phyloP scores from a whole-genome alignment of 2,888 invertebrate species.

The Phytoseiulus persimilis region DNA sequence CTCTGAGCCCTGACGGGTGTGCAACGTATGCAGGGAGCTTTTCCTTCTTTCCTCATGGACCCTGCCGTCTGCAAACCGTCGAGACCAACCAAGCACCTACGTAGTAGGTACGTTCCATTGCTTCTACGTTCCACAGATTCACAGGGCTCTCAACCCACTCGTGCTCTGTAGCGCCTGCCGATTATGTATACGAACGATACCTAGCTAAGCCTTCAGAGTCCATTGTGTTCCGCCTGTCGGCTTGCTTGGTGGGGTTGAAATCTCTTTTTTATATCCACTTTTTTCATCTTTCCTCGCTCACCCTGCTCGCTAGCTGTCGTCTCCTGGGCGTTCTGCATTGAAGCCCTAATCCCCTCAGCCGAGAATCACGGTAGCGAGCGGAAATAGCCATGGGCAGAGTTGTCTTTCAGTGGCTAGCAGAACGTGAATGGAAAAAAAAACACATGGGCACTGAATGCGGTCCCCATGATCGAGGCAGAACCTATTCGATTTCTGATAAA shows the following conservation, averaged over 20 bases:
- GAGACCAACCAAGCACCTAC: neutral
- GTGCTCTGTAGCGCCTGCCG: neutral
- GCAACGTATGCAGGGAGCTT: neutral
- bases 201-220: neutral
- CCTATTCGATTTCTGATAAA: neutral
- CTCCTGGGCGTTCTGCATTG: neutral
- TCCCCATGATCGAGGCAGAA: neutral
- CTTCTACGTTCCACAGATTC: neutral
- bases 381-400: neutral
- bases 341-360: neutral
- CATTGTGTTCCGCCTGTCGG: neutral
- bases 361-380: neutral
- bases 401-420: neutral
- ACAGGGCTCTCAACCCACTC: neutral
- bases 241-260: neutral
- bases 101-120: neutral
- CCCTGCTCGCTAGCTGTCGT: neutral
- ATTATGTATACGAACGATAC: neutral
- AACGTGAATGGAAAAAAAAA: neutral
- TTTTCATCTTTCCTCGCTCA: neutral
- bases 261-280: slow-evolving; percentile 5
- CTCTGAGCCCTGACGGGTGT: neutral
- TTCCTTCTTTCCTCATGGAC: neutral
- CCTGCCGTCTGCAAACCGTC: neutral
- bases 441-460: neutral